These are phyloP conservation scores for Polyodon spathula DNA, from an alignment of 2,113 vertebrate species.

Conservation along the genomic window DNA sequence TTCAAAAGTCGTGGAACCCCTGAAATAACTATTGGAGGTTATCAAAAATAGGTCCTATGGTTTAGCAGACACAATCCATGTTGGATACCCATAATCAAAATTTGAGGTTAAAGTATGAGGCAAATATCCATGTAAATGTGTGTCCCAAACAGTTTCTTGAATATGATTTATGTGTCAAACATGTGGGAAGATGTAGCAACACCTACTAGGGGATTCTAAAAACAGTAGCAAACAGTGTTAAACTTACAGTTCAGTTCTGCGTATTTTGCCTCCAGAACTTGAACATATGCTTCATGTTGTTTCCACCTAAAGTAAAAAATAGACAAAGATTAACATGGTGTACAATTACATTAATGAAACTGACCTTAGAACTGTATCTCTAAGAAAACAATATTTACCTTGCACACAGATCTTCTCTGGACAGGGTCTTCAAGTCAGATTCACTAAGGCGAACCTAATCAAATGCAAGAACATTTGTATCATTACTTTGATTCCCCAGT, in stretches of 20 bases:
- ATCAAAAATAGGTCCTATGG: too few relatives aligned
- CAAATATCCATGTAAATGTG: too few relatives aligned
- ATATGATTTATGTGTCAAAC: too few relatives aligned
- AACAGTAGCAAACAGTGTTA: slow-evolving; percentile 11
- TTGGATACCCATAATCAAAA: too few relatives aligned
- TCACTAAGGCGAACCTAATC: slow-evolving; percentile 91
- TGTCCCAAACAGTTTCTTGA: too few relatives aligned
- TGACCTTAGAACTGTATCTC: background rate
- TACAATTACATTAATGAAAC: slow-evolving; percentile 1
- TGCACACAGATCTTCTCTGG: slow-evolving; percentile 85
- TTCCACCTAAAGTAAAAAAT: slow-evolving; percentile 73
- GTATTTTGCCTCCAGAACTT: slow-evolving; percentile 95
- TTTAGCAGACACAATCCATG: too few relatives aligned
- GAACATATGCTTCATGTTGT: slow-evolving; percentile 90
- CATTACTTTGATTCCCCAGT: background rate
- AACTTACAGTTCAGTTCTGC: slow-evolving; percentile 96
- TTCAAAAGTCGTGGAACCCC: too few relatives aligned
- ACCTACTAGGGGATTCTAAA: background rate
- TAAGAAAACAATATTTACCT: slow-evolving; percentile 55
- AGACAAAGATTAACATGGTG: slow-evolving; percentile 19
- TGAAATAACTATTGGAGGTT: too few relatives aligned
- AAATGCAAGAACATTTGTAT: slow-evolving; percentile 21
- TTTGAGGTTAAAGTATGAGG: too few relatives aligned
- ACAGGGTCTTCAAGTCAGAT: slow-evolving; percentile 92
- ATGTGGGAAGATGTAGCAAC: too few relatives aligned